These are phyloP conservation scores for Paratrypauchen microcephalus DNA, from an alignment of 2,797 vertebrate genomes.

Conservation along the genomic window DNA sequence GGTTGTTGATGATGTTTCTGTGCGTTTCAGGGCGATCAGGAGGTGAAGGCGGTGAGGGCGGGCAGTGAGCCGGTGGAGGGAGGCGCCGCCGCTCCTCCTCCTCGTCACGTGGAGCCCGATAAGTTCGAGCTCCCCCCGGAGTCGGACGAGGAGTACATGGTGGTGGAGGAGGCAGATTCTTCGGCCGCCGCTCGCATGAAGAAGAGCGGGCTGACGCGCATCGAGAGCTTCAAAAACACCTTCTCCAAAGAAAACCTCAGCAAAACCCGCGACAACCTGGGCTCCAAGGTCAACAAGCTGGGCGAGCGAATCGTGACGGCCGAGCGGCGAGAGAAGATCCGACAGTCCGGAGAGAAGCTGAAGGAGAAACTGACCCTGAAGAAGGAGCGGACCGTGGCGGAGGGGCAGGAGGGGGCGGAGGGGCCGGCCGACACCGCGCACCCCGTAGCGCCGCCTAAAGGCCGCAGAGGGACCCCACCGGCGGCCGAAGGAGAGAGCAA, in stretches of 20 bases:
- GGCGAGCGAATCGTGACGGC: slow-evolving; percentile 92
- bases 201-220: slow-evolving; percentile 89
- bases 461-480: slow-evolving; percentile 70
- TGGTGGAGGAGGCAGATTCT: slow-evolving; percentile 84
- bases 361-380: slow-evolving; percentile 90
- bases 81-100: slow-evolving; percentile 25
- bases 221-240: slow-evolving; percentile 93
- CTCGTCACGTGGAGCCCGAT: slow-evolving; percentile 70
- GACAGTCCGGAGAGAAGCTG: slow-evolving; percentile 87
- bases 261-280: slow-evolving; percentile 91
- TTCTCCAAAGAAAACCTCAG: slow-evolving; percentile 95
- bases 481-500: slow-evolving; percentile 77
- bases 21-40: slow-evolving; percentile 84
- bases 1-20: neutral
- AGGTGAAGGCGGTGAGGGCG: slow-evolving; percentile 63
- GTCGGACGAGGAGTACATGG: slow-evolving; percentile 96
- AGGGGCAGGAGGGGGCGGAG: slow-evolving; percentile 79
- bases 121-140: slow-evolving; percentile 82
- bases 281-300: slow-evolving; percentile 88
- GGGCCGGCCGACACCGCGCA: slow-evolving; percentile 72
- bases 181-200: slow-evolving; percentile 80
- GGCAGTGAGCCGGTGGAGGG: slow-evolving; percentile 57
- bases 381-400: slow-evolving; percentile 85
- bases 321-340: slow-evolving; percentile 91
- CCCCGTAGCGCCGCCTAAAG: slow-evolving; percentile 82